Evolutionary conservation across 23 tunicate species (phyloP).

Genomic region (Aplidium turbinatum): DNA sequence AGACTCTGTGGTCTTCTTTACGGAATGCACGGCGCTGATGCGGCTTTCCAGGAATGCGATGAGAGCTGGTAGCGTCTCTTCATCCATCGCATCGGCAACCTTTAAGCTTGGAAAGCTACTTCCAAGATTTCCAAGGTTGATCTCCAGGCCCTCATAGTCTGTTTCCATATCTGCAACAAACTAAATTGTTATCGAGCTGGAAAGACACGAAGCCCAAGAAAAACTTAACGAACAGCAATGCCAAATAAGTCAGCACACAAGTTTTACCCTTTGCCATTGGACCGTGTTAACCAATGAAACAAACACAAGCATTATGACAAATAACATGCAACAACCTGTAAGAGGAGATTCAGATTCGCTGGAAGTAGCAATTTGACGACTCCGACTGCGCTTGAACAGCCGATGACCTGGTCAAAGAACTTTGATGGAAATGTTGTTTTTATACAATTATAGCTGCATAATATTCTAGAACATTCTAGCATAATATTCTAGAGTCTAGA

Average conservation of each 20-base stretch:
- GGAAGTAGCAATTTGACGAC: constrained; percentile 8
- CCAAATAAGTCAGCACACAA: no score
- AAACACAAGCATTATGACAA: no score
- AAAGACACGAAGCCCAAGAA: background rate
- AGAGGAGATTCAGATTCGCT: constrained; percentile 52
- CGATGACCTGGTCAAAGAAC: constrained; percentile 41
- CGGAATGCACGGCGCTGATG: constrained; percentile 22
- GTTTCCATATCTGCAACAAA: constrained; percentile 31
- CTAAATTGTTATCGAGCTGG: constrained; percentile 8
- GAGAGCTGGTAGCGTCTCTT: constrained; percentile 44
- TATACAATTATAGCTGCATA: background rate
- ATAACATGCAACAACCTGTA: no score
- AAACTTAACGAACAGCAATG: no score
- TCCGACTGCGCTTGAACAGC: constrained; percentile 38
- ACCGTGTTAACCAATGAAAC: no score
- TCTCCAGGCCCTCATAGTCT: constrained; percentile 60
- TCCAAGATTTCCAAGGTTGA: constrained; percentile 48
- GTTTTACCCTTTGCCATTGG: no score
- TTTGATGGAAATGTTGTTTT: no score
- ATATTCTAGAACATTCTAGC: background rate
- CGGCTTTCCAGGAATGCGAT: constrained; percentile 56
- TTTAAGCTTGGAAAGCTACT: constrained; percentile 60
- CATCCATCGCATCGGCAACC: constrained; percentile 66
- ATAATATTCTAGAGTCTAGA: background rate
- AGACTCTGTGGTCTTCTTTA: constrained; percentile 2